Evolutionary conservation across 2,888 invertebrate species (phyloP).

Genomic region (Nephrotoma flavescens): DNA sequence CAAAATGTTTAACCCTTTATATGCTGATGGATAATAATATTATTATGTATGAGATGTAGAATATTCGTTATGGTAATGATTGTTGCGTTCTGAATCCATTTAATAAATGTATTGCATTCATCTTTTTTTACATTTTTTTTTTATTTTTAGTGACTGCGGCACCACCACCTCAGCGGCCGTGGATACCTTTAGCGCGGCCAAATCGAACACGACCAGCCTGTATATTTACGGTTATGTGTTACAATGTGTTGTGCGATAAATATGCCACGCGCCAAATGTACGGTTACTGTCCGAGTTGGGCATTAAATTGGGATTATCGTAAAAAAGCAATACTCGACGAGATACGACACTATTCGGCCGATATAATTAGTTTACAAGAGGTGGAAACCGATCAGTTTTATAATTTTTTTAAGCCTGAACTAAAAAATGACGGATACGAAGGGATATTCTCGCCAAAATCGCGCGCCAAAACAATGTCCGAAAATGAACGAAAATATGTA

Average conservation of each 20-base stretch:
- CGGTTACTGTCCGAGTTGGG: conserved; percentile 99
- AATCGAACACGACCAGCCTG: conserved; percentile 79
- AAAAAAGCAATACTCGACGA: conserved; percentile 94
- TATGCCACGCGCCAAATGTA: conserved; percentile 98
- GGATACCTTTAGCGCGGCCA: conserved; percentile 85
- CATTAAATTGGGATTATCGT: conserved; percentile 95
- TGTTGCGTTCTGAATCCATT: conserved; percentile 6
- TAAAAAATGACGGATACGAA: conserved; percentile 80
- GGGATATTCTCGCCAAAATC: conserved; percentile 98
- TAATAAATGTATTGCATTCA: background rate
- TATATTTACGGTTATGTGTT: conserved; percentile 99
- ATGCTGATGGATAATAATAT: background rate
- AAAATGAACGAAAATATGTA: conserved; percentile 91
- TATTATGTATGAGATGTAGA: background rate
- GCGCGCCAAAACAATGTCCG: conserved; percentile 95
- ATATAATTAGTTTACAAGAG: conserved; percentile 93
- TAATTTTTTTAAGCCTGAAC: conserved; percentile 87
- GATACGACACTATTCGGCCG: conserved; percentile 89
- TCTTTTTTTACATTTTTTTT: conserved; percentile 19
- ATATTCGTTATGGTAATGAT: conserved; percentile 4
- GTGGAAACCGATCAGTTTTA: conserved; percentile 99
- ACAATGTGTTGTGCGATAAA: conserved; percentile 98
- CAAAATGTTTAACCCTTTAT: background rate
- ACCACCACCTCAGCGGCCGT: conserved; percentile 84
- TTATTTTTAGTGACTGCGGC: conserved; percentile 72